Evolutionary conservation across 64 coral and sea anemone genomes (phyloP).

Genomic region (Actinia equina): DNA sequence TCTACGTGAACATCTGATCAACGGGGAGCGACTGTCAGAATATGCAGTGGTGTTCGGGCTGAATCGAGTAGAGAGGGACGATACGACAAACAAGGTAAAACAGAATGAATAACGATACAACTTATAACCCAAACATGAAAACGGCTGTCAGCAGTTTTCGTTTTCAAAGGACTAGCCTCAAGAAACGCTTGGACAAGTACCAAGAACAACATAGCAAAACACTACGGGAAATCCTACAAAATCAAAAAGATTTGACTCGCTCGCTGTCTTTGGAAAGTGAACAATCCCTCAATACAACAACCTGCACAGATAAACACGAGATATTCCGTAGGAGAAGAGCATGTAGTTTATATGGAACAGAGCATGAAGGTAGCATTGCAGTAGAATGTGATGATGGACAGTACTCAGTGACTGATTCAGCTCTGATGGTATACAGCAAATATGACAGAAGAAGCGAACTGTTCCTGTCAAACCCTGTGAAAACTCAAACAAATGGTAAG

Average conservation of each 20-base stretch:
- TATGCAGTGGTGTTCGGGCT: too few species aligned
- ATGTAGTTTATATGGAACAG: neutral
- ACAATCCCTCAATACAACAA: neutral
- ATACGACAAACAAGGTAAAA: neutral
- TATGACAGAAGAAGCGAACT: neutral
- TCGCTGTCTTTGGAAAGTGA: constrained; percentile 11
- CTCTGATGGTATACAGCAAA: neutral
- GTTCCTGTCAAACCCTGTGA: neutral
- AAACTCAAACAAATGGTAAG: neutral
- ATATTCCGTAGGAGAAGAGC: neutral
- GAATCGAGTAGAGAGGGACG: too few species aligned
- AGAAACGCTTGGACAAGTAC: neutral
- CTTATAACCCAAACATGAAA: neutral
- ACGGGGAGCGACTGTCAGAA: too few species aligned
- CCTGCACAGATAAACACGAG: neutral
- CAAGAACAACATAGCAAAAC: neutral
- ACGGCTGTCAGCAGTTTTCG: neutral
- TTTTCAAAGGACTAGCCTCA: neutral
- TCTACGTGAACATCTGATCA: too few species aligned
- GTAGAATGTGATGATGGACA: neutral
- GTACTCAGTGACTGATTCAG: neutral
- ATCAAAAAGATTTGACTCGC: neutral
- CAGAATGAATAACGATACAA: neutral
- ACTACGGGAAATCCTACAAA: neutral
- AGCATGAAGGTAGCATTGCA: neutral